Evolutionary conservation across 2,888 invertebrate genomes (phyloP), one percentile per base, ranked within the genome.

Genomic region (Drosophila algonquin): DNA sequence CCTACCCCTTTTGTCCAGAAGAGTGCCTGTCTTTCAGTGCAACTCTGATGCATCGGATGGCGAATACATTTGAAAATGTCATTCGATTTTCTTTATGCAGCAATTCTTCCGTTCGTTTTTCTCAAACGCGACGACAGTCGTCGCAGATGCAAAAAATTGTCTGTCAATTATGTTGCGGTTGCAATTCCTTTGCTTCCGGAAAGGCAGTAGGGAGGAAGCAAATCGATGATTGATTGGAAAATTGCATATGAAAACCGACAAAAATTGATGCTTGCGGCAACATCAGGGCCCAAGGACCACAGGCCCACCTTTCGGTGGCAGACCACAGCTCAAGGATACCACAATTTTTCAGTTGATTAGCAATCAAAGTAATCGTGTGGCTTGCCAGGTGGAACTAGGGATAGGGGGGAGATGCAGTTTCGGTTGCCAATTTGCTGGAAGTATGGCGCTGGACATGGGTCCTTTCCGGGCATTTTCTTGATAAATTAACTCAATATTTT

Each of bases 121-220:
- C 27, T 18, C 12, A 46, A 18, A n/a, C 3, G 12, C 44, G 35
- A 40, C 40, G 40, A 46, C 48, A 57, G 82, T 75, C 55, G 54
- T 75, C 53, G 54, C 87, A 88, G 76, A 71, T 83, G 88, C 60
- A 67, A 76, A 80, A 86, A 76, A 77, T 70, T 77, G 75, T 69
- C 87, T 88, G 89, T 88, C 83, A 86, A 83, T 88, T 88, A 76
- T 78, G 58, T 53, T 75, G 35, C 68, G 62, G 27, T 60, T 60
- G 44, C 54, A 63, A 46, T 35, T 53, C 30, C 35, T 60, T 54
- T 21, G 40, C 50, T 44, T 55, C 16, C 12, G 35, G 32, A 8
- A 30, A 8, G 30, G 30, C 30, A 1, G 30, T 9, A 9, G 6
- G 16, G 27, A 9, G 21, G 44, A 10, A 40, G 40, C 24, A 46